phyloP scores from a whole-genome alignment of 92 coral and sea anemone genomes.

The Porites cylindrica region DNA sequence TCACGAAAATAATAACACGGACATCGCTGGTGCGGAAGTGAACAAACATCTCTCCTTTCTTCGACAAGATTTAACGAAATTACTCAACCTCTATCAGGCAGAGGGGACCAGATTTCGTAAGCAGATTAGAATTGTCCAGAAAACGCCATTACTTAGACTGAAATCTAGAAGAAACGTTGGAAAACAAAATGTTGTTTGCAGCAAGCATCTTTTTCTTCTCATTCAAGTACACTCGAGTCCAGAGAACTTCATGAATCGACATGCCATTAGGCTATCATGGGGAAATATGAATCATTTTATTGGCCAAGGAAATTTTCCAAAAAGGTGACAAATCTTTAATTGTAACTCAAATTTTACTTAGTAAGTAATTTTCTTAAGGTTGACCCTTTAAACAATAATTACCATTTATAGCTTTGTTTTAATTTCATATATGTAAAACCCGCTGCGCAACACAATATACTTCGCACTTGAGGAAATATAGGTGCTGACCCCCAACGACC shows the following conservation, averaged over 20 bases:
- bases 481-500: too few species aligned
- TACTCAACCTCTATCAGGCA: not conserved
- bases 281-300: conserved; percentile 48
- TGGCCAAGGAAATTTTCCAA: conserved; percentile 8
- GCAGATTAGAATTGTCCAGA: not conserved
- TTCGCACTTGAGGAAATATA: too few species aligned
- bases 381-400: too few species aligned
- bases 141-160: not conserved
- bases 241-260: conserved; percentile 40
- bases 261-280: conserved; percentile 58
- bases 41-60: not conserved
- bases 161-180: not conserved
- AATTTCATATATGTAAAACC: too few species aligned
- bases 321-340: not conserved
- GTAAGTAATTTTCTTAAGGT: too few species aligned
- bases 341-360: too few species aligned
- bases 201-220: conserved; percentile 25
- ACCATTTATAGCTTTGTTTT: too few species aligned
- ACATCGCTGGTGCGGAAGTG: not conserved
- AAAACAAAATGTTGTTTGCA: conserved; percentile 31
- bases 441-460: too few species aligned
- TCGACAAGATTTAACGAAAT: not conserved
- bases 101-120: not conserved
- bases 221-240: conserved; percentile 65
- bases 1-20: too few species aligned